Evolutionary conservation across 1,140 invertebrate species (phyloP).

Genomic region (Aphaenogaster ashmeadi): DNA sequence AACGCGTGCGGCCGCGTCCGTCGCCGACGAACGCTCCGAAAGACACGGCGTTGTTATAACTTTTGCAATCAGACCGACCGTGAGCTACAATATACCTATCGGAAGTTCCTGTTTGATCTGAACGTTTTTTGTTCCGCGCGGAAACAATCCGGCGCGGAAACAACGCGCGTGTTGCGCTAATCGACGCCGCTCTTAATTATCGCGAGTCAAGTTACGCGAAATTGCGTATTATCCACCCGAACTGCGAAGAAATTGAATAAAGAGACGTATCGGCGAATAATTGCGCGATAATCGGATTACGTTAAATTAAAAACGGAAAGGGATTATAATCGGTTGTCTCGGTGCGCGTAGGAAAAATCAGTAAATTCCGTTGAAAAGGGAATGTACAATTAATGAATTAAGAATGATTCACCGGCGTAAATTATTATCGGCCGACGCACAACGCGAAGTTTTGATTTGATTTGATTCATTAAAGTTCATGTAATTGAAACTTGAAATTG

Average conservation of each 20-base stretch:
- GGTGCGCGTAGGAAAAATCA: neutral
- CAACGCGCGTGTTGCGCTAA: conserved; percentile 4
- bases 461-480: conserved; percentile 52
- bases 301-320: conserved; percentile 2
- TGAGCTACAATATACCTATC: conserved; percentile 24
- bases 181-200: conserved; percentile 11
- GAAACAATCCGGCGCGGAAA: neutral
- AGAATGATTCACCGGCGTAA: conserved; percentile 11
- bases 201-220: neutral
- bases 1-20: neutral
- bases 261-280: neutral
- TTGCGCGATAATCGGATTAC: conserved; percentile 4
- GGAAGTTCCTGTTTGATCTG: conserved; percentile 29
- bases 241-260: neutral
- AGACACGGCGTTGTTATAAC: conserved; percentile 59
- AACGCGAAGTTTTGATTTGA: conserved; percentile 42
- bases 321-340: neutral
- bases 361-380: neutral
- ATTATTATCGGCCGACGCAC: conserved; percentile 6
- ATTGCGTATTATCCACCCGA: neutral
- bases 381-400: conserved; percentile 25
- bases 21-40: conserved; percentile 41
- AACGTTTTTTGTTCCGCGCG: conserved; percentile 36
- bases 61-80: conserved; percentile 50
- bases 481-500: conserved; percentile 64